Conservation (phyloP, 2,113 vertebrate genomes). For the Diadophis punctatus region DNA sequence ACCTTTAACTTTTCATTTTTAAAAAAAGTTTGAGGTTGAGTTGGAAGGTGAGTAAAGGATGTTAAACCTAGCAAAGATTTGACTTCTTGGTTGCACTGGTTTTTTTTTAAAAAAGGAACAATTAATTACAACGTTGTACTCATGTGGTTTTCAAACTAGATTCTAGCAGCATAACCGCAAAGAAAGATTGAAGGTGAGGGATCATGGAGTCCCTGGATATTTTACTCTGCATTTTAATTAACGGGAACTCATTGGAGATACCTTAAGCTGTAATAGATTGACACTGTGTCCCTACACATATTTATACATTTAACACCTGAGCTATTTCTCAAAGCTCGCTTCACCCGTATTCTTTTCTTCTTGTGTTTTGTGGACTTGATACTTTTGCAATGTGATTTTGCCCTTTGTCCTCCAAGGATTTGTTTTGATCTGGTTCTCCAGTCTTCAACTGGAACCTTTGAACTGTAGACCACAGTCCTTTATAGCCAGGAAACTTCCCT, state of each 20-base stretch:
- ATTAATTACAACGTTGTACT: background rate
- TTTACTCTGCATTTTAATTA: background rate
- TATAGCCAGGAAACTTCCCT: background rate
- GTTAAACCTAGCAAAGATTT: background rate
- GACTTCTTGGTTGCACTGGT: background rate
- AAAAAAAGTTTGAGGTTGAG: background rate
- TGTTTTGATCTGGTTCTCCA: conserved; percentile 31
- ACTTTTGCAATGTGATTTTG: background rate
- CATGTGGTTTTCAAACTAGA: background rate
- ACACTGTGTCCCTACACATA: background rate
- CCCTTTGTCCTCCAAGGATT: conserved; percentile 19
- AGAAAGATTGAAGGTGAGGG: background rate
- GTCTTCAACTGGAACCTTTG: conserved; percentile 29
- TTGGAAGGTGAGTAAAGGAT: background rate
- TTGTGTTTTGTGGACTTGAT: background rate
- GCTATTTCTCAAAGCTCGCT: conserved; percentile 19
- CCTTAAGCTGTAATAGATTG: background rate
- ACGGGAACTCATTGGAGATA: background rate
- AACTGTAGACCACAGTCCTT: background rate
- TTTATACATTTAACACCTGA: conserved; percentile 27
- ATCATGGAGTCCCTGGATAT: background rate
- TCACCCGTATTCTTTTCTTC: conserved; percentile 1
- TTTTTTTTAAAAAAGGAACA: background rate
- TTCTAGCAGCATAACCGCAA: background rate
- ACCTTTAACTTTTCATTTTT: background rate